Evolutionary conservation across 2,113 vertebrate genomes (phyloP), one percentile per base, ranked within the genome.

Genomic region (Phoenicopterus ruber): DNA sequence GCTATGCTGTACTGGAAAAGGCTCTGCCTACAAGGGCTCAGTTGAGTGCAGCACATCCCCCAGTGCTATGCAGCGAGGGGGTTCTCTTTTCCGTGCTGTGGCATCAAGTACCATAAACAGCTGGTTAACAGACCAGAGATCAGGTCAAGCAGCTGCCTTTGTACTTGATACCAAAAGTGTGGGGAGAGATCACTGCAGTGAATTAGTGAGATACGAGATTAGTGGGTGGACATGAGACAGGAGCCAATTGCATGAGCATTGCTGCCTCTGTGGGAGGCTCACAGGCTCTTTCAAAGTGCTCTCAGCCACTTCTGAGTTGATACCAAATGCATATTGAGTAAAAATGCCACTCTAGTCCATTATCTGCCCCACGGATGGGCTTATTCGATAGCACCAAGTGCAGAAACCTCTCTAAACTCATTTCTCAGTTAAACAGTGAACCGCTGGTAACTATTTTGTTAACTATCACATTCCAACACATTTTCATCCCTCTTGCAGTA

Each of bases 151-250:
- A 83, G 63, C 81, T 83, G 67, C 17, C 44, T 90, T 67, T 47
- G 32, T 28, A 49, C 66, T 91, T 38, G 11, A 4, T 50, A 67
- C n/a, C 38, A 38, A 6, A 82, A 55, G 5, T 5, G 17, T 38
- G 28, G 32, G 54, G 42, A 63, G 32, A 52, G 49, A 57, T 57
- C 29, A 36, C 34, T 24, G 26, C 49, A 72, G 49, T 14, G 55
- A 84, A 47, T 83, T 50, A 3, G 4, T 4, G 10, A 70, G 54
- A 40, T 16, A 40, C 34, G 28, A 47, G 57, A 58, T 67, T 46
- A 71, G 4, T 3, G 0, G 2, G 10, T 25, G 17, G 54, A 82
- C 11, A 7, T 0, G 2, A 65, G 50, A 42, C 24, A 58, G 25
- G 7, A 94, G 32, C 22, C 40, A 46, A 22, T 2, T 26, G 47